A percentile compares a stretch with the other conserved stretches of the same genome.
Evolutionary conservation across 2,888 invertebrate genomes (phyloP).

Genomic region (Empis stercorea): DNA sequence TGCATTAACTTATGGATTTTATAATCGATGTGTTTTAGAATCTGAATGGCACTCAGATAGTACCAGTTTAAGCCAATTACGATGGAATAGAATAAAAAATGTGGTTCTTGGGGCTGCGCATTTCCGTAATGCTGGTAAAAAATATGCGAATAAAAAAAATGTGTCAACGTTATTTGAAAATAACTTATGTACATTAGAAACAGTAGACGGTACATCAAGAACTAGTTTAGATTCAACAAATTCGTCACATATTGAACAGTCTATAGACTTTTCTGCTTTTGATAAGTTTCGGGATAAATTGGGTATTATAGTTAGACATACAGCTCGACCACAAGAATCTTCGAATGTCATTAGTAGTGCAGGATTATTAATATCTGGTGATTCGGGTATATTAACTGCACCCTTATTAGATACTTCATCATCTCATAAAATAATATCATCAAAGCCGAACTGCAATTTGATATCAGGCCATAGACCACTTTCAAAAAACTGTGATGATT

Average conservation of each 20-base stretch:
- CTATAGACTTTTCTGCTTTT: slow-evolving; percentile 40
- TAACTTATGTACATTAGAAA: slow-evolving; percentile 33
- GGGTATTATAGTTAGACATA: slow-evolving; percentile 51
- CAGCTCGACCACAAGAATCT: slow-evolving; percentile 27
- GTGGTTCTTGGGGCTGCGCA: slow-evolving; percentile 83
- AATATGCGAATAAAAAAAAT: slow-evolving; percentile 40
- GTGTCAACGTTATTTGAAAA: slow-evolving; percentile 31
- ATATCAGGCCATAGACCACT: slow-evolving; percentile 36
- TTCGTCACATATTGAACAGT: slow-evolving; percentile 15
- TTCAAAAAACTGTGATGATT: slow-evolving; percentile 52
- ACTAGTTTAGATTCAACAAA: slow-evolving; percentile 34
- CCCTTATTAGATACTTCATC: not conserved
- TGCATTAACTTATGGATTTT: slow-evolving; percentile 90
- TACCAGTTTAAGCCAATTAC: slow-evolving; percentile 57
- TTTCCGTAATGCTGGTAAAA: slow-evolving; percentile 66
- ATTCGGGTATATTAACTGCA: not conserved
- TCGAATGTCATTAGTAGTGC: slow-evolving; percentile 37
- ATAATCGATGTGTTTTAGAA: slow-evolving; percentile 74
- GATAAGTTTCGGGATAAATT: slow-evolving; percentile 46
- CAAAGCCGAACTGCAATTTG: slow-evolving; percentile 43
- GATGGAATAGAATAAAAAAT: slow-evolving; percentile 90
- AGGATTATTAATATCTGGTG: slow-evolving; percentile 41
- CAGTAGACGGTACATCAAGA: slow-evolving; percentile 33
- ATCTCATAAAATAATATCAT: slow-evolving; percentile 9
- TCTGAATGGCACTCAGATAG: slow-evolving; percentile 86